phyloP scores from a whole-genome alignment of 2,113 vertebrate species.

The Pampusana beccarii region DNA sequence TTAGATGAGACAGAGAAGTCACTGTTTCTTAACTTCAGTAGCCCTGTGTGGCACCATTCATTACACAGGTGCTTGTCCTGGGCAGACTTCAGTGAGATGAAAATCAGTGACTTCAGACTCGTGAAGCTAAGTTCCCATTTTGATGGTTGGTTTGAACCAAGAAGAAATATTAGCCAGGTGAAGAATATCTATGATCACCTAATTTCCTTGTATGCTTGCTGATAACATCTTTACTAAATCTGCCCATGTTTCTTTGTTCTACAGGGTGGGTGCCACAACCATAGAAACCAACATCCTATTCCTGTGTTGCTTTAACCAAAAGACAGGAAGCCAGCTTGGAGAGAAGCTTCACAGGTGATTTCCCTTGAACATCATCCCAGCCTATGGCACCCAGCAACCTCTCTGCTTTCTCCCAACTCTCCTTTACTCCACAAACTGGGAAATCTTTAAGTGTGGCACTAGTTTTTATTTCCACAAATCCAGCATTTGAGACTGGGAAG shows the following conservation, averaged over 20 bases:
- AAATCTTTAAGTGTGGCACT: neutral
- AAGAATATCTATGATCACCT: neutral
- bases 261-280: neutral
- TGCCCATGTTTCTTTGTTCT: neutral
- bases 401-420: neutral
- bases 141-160: neutral
- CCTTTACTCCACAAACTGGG: neutral
- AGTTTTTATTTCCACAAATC: neutral
- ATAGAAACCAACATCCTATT: neutral
- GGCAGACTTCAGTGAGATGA: neutral
- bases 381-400: neutral
- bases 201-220: neutral
- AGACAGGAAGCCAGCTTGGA: neutral
- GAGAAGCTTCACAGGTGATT: neutral
- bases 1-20: neutral
- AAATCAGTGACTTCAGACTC: neutral
- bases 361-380: neutral
- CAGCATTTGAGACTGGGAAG: neutral
- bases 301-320: neutral
- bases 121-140: neutral
- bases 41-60: neutral
- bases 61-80: neutral
- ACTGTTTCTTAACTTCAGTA: neutral
- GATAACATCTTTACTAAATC: neutral
- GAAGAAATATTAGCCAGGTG: neutral